phyloP scores from a whole-genome alignment of 2,797 vertebrate genomes.

The Capromys pilorides region DNA sequence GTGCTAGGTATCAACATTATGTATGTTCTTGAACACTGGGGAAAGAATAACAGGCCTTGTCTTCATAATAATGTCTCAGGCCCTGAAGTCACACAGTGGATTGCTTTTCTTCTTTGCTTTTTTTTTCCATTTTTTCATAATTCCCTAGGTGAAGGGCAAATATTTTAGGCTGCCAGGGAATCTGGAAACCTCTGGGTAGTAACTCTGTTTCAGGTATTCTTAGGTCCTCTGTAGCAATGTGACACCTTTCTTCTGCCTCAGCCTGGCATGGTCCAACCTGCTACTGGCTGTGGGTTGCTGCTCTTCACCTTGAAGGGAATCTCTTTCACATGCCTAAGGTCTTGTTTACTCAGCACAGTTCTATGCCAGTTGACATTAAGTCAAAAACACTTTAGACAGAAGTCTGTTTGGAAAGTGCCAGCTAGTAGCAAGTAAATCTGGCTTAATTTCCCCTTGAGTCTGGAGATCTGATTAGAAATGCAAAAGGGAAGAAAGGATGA shows the following conservation, averaged over 20 bases:
- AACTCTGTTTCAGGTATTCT: not conserved
- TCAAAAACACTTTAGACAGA: slow-evolving; percentile 40
- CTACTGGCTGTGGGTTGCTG: not conserved
- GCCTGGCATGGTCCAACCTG: not conserved
- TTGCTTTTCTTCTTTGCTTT: not conserved
- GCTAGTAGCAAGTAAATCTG: not conserved
- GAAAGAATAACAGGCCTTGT: not conserved
- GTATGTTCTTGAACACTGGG: not conserved
- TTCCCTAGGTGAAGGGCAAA: not conserved
- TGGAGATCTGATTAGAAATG: slow-evolving; percentile 15
- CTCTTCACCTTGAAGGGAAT: slow-evolving; percentile 16
- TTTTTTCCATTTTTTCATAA: not conserved
- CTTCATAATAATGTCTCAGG: not conserved
- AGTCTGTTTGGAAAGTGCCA: slow-evolving; percentile 43
- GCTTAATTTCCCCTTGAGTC: slow-evolving; percentile 11
- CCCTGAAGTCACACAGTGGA: not conserved
- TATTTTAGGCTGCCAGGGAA: not conserved
- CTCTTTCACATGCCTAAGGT: slow-evolving; percentile 10
- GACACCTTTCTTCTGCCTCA: not conserved
- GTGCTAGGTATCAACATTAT: not conserved
- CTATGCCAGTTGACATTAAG: slow-evolving; percentile 21
- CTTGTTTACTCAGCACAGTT: slow-evolving; percentile 48
- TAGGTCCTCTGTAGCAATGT: not conserved
- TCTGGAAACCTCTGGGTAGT: not conserved
- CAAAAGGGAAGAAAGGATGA: not conserved